Conservation (phyloP, 1,140 invertebrate genomes). For the Drosophila kanapiae region DNA sequence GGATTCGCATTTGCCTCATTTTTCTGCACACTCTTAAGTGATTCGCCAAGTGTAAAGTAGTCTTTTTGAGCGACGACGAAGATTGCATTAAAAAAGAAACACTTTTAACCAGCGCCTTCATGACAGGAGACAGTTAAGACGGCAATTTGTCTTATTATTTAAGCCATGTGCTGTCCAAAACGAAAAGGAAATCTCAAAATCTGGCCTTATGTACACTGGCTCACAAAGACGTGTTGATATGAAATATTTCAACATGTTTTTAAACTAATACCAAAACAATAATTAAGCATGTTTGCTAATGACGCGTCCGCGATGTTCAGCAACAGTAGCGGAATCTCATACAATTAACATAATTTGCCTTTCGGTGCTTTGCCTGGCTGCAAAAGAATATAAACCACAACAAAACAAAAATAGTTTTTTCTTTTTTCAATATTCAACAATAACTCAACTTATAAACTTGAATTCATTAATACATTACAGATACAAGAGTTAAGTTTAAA, state of each 20-base stretch:
- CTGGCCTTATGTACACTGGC: constrained; percentile 1
- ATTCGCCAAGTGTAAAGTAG: constrained; percentile 50
- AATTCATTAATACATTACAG: constrained; percentile 6
- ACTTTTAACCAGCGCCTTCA: constrained; percentile 36
- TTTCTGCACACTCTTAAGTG: constrained; percentile 48
- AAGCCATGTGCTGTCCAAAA: constrained; percentile 1
- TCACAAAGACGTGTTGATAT: constrained; percentile 52
- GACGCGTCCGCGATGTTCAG: constrained; percentile 40
- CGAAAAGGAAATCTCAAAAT: constrained; percentile 14
- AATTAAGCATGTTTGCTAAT: constrained; percentile 62
- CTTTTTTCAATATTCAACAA: not conserved
- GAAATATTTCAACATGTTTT: constrained; percentile 49
- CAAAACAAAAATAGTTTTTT: not conserved
- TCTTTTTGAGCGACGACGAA: constrained; percentile 31
- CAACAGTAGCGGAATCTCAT: constrained; percentile 60
- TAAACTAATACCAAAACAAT: constrained; percentile 47
- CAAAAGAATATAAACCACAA: constrained; percentile 8
- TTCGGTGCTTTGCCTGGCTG: constrained; percentile 22
- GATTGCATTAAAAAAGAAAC: constrained; percentile 29
- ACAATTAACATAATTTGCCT: constrained; percentile 64
- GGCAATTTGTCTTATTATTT: constrained; percentile 37
- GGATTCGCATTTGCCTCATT: constrained; percentile 60
- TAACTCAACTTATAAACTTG: not conserved
- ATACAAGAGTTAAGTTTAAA: not conserved
- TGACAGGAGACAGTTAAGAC: constrained; percentile 31